Conservation (phyloP, 2,797 vertebrate genomes). For the Spondyliosoma cantharus region DNA sequence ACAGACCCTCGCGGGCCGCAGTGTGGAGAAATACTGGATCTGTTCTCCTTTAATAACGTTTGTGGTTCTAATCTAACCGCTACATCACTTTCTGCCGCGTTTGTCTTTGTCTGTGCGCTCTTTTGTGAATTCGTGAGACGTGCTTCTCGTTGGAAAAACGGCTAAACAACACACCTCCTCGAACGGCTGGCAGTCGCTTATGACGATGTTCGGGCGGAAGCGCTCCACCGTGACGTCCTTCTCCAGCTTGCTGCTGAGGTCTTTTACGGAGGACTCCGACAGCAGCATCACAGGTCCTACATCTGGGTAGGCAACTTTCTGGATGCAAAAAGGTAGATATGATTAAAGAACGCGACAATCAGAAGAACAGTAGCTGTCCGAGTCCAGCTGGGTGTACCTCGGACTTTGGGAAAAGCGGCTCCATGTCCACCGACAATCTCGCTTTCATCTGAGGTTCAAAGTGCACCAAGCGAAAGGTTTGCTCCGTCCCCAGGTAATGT, state of each 20-base stretch:
- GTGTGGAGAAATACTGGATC: not conserved
- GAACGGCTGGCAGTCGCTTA: constrained; percentile 88
- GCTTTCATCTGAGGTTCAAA: constrained; percentile 89
- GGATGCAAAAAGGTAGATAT: not conserved
- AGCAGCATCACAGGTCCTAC: constrained; percentile 88
- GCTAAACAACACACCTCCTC: constrained; percentile 86
- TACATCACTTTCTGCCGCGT: not conserved
- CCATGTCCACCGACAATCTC: constrained; percentile 70
- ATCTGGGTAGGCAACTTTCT: constrained; percentile 90
- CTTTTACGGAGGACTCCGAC: constrained; percentile 89
- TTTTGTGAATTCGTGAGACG: not conserved
- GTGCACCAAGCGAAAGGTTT: constrained; percentile 88
- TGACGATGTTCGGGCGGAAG: constrained; percentile 93
- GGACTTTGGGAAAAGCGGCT: constrained; percentile 66
- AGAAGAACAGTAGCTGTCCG: not conserved
- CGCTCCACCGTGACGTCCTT: constrained; percentile 84
- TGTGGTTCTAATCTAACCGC: not conserved
- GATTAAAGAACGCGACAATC: not conserved
- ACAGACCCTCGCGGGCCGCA: constrained; percentile 5
- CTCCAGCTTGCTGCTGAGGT: constrained; percentile 88
- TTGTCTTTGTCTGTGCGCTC: not conserved
- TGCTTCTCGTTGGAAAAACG: not conserved
- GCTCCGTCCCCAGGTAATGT: constrained; percentile 82
- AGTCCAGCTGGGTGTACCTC: constrained; percentile 82
- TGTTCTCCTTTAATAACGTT: not conserved